Evolutionary conservation across 2,113 vertebrate genomes (phyloP).

Genomic region (Gracilinanus agilis): DNA sequence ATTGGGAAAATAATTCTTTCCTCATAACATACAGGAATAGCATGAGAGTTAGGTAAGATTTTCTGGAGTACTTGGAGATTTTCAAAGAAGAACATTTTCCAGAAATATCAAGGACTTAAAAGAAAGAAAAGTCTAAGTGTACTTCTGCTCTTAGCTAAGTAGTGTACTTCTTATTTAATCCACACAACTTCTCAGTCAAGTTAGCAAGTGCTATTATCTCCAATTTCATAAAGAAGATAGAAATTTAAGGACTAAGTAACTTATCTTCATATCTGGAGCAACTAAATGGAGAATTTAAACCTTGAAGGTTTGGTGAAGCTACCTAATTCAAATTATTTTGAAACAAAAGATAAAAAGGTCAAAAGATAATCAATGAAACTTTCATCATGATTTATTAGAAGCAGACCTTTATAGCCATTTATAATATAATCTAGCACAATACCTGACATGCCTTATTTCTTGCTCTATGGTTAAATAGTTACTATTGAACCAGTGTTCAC

Average conservation of each 20-base stretch:
- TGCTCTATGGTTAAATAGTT: background rate
- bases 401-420: background rate
- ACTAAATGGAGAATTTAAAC: background rate
- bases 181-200: background rate
- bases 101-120: background rate
- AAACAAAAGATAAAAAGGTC: background rate
- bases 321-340: background rate
- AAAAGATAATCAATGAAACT: slow-evolving; percentile 1
- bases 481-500: background rate
- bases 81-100: background rate
- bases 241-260: background rate
- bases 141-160: background rate
- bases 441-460: background rate
- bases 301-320: background rate
- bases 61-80: background rate
- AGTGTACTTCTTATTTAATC: background rate
- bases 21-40: slow-evolving; percentile 45
- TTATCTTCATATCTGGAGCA: background rate
- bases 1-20: background rate
- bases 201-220: background rate
- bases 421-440: background rate
- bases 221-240: background rate
- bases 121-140: background rate
- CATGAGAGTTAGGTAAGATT: background rate
- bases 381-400: slow-evolving; percentile 8